Conservation (phyloP, 2,888 invertebrate genomes). For the Melinaea menophilus region DNA sequence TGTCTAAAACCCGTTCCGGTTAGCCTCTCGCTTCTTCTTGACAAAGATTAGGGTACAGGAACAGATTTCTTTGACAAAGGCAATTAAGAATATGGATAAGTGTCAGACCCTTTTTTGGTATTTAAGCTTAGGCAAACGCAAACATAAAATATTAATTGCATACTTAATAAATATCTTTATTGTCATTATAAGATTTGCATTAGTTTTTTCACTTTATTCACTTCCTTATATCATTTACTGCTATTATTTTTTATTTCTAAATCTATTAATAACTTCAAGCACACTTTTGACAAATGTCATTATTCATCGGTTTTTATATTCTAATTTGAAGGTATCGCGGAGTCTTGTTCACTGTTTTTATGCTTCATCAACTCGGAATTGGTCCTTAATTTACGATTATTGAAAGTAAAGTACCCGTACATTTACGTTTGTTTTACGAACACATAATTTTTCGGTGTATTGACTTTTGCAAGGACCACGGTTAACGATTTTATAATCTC, state of each 20-base stretch:
- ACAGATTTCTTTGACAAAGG: conserved; percentile 35
- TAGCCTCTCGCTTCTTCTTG: conserved; percentile 51
- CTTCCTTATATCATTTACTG: neutral
- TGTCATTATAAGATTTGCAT: neutral
- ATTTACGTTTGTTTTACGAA: conserved; percentile 45
- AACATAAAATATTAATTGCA: conserved; percentile 16
- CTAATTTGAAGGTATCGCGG: conserved; percentile 67
- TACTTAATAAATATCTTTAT: conserved; percentile 16
- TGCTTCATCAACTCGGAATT: conserved; percentile 66
- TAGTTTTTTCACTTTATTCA: too few species aligned
- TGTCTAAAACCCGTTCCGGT: conserved; percentile 69
- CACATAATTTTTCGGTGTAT: conserved; percentile 51
- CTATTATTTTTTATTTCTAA: conserved; percentile 15
- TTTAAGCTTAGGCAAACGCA: conserved; percentile 38
- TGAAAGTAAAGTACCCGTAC: conserved; percentile 64
- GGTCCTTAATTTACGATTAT: conserved; percentile 71
- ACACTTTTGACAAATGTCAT: conserved; percentile 48
- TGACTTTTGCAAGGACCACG: conserved; percentile 55
- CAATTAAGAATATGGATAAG: conserved; percentile 35
- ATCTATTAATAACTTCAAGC: conserved; percentile 41
- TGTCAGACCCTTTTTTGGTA: conserved; percentile 53
- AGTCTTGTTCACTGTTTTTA: conserved; percentile 71
- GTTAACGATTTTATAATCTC: conserved; percentile 49
- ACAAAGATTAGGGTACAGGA: conserved; percentile 57
- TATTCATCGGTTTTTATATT: conserved; percentile 51